Base-by-base conservation (phyloP, 2,113 vertebrate genomes). In the Ciconia stormi region DNA sequence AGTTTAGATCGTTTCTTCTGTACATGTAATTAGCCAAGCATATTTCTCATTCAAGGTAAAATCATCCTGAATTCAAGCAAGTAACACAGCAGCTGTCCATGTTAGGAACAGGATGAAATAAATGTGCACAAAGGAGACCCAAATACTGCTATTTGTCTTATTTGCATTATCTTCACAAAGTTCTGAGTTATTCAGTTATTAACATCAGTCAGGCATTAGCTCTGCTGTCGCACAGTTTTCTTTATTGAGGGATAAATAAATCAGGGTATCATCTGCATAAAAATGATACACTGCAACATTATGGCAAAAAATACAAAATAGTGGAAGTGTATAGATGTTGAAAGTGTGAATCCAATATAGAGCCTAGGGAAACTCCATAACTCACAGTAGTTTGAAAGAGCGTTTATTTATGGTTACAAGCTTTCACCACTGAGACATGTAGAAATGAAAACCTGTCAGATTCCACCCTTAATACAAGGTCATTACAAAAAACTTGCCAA, bases 381-480 rank as follows among this genome's bases (percentile, higher is more conserved):
- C 82, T 96, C 82, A 44, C 14, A 69, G 49, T 49, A 79, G 65
- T 80, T 89, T 90, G 70, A 93, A 95, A 87, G 81, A 93, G 19
- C 65, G 13, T 62, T 94, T 95, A 93, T 89, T 97, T 97, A 93
- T 90, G 85, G 81, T 82, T 96, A 50, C 92, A 82, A 69, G 61
- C 69, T 90, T 89, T 93, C 80, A 53, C 76, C 46, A 56, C 32
- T 36, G 83, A 90, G 85, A 94, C 46, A 34, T 4, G 18, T 25
- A 84, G 76, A 73, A 94, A 93, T 82, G 71, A 91, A 97, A 91
- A 82, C 61, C 61, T 91, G 73, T 84, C 87, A 87, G 42, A 83
- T 92, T 96, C 90, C 61, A 92, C 90, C 89, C 92, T 74, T 93
- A 90, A 76, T 84, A 53, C 92, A 97, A 94, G 96, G 94, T 93